Base-by-base conservation (phyloP, 1,140 invertebrate species). In the Gryon sp. region DNA sequence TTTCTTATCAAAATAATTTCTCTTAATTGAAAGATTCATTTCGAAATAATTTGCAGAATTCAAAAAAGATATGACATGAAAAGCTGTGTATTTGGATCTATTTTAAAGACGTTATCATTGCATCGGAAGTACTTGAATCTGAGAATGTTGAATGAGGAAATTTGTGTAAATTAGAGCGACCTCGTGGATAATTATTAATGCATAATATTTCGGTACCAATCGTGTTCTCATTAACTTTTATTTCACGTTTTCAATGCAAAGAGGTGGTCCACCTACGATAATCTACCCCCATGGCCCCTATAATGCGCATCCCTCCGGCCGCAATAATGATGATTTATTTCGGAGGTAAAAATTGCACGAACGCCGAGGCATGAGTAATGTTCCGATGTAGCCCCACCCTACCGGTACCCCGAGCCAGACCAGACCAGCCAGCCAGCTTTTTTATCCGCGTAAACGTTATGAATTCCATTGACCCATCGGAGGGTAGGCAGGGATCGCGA, bases 241-340 rank as follows among this genome's bases (percentile, higher is more conserved):
- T 74, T 75, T 75, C 26, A 28, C 53, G 40, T 59, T 26, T 57
- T 55, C 53, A 55, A 48, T 62, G 30, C 38, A 45, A 62, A 62
- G 46, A 55, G 72, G 68, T 73, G 48, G 68, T 66, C 55, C 53
- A 55, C 79, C 78, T 82, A 80, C 80, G 83, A 84, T 86, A 85
- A 86, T 86, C 85, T 85, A 86, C 82, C 83, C 83, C 79, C 79
- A 76, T 77, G 76, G 78, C 79, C 80, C 74, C 80, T 80, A 83
- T 86, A 86, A 87, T 87, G 81, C 80, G 82, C 83, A 85, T 85
- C 83, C 84, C 83, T 83, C 76, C 76, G 77, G 80, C 80, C 83
- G 80, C 79, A 86, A 88, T 88, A 87, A 88, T 88, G 84, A 88
- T 88, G 85, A 88, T 88, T 88, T 88, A 88, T 87, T 84, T 84